phyloP scores from a whole-genome alignment of 2,113 vertebrate species.

The Notothenia coriiceps region DNA sequence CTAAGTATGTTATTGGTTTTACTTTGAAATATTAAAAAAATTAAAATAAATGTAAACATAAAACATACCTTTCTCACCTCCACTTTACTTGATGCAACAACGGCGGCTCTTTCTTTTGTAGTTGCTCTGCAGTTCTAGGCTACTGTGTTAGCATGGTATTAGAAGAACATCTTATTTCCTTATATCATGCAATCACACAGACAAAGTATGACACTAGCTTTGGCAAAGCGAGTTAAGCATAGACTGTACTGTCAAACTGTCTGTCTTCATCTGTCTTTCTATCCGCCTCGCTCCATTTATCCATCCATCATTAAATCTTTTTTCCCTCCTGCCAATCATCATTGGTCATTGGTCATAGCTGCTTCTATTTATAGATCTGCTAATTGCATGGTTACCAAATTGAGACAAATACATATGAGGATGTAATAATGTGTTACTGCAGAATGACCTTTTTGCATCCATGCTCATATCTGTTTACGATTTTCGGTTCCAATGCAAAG shows the following conservation, averaged over 20 bases:
- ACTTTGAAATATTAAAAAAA: no score
- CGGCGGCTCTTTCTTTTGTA: background rate
- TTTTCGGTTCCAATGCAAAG: background rate
- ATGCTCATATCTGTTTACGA: background rate
- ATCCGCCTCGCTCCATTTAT: background rate
- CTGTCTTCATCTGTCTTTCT: background rate
- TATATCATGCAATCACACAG: background rate
- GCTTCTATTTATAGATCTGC: slow-evolving; percentile 23
- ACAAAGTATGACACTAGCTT: no score
- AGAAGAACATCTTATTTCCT: background rate
- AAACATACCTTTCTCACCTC: no score
- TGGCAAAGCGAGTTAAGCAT: background rate
- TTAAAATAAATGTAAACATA: no score
- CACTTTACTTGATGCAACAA: background rate
- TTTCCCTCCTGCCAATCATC: slow-evolving; percentile 17
- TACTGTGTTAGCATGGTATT: background rate
- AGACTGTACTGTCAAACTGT: background rate
- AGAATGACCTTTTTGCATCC: background rate
- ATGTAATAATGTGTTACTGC: no score
- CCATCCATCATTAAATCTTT: slow-evolving; percentile 15
- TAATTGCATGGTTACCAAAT: slow-evolving; percentile 29
- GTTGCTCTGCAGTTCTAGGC: background rate
- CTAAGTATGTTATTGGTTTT: no score
- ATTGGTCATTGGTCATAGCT: slow-evolving; percentile 29
- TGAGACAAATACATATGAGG: background rate